Conservation (phyloP, 2,888 invertebrate genomes). For the Hetaerina titia region DNA sequence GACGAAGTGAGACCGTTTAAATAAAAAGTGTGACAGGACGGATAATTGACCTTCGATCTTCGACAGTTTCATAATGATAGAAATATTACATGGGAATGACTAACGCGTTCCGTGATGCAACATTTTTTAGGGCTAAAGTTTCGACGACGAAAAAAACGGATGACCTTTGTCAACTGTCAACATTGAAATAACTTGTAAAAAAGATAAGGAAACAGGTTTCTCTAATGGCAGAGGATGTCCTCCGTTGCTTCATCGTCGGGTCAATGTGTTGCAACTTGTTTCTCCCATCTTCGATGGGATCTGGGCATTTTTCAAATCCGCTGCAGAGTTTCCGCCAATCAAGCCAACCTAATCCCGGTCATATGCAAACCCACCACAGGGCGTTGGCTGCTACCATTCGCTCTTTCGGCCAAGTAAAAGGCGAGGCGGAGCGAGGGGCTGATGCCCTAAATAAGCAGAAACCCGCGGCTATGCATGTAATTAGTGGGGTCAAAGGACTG, state of each 20-base stretch:
- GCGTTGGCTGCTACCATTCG: neutral
- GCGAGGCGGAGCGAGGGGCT: too few relatives aligned
- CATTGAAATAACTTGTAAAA: slow-evolving; percentile 7
- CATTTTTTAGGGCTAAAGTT: neutral
- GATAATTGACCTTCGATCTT: neutral
- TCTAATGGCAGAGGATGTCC: neutral
- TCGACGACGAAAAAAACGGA: neutral
- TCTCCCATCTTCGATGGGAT: neutral
- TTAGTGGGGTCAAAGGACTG: too few relatives aligned
- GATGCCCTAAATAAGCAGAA: too few relatives aligned
- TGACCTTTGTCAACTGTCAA: slow-evolving; percentile 30
- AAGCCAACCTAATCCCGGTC: neutral
- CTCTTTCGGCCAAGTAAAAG: neutral
- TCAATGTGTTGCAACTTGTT: slow-evolving; percentile 16
- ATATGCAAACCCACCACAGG: neutral
- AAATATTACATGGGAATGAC: neutral
- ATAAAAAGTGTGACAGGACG: too few relatives aligned
- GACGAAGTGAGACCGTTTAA: too few relatives aligned
- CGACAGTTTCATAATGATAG: neutral
- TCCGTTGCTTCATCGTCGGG: neutral
- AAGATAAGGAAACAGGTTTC: slow-evolving; percentile 35
- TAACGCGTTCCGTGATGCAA: neutral
- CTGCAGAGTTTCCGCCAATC: neutral
- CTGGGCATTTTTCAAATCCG: neutral
- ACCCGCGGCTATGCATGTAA: too few relatives aligned